Conservation (phyloP, 2,888 invertebrate species). For the Aphrophora alni region DNA sequence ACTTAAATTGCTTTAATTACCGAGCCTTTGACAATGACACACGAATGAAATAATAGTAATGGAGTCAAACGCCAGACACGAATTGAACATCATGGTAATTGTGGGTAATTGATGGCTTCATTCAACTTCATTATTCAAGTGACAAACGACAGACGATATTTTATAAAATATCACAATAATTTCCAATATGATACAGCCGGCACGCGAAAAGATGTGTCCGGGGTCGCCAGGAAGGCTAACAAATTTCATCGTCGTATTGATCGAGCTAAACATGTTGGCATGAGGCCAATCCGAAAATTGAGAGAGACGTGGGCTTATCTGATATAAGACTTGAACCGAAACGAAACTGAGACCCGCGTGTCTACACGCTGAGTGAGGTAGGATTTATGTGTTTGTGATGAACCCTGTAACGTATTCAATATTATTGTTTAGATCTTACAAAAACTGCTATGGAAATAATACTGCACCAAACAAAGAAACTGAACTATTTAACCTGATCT, state of each 20-base stretch:
- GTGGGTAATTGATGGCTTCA: background rate
- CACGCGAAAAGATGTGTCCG: background rate
- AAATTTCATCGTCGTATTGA: slow-evolving; percentile 2
- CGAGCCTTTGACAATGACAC: background rate
- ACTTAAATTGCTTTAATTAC: background rate
- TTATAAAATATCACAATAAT: background rate
- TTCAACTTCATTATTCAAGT: too few relatives aligned
- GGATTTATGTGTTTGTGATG: background rate
- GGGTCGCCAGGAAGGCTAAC: background rate
- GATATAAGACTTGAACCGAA: background rate
- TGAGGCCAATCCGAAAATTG: background rate
- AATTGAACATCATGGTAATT: background rate
- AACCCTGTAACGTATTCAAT: too few relatives aligned
- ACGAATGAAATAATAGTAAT: background rate
- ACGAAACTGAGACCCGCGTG: background rate
- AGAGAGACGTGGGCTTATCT: background rate
- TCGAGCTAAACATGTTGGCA: background rate
- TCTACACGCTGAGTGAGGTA: background rate
- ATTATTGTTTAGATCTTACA: too few relatives aligned
- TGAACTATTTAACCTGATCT: too few relatives aligned
- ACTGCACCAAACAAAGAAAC: too few relatives aligned
- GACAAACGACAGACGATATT: background rate
- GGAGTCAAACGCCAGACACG: background rate
- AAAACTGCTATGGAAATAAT: too few relatives aligned
- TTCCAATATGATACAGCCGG: background rate